Percentiles rank a stretch among this genome's conserved stretches.
Evolutionary conservation across 1,140 invertebrate species (phyloP).

Genomic region (Drosophila paulistorum): DNA sequence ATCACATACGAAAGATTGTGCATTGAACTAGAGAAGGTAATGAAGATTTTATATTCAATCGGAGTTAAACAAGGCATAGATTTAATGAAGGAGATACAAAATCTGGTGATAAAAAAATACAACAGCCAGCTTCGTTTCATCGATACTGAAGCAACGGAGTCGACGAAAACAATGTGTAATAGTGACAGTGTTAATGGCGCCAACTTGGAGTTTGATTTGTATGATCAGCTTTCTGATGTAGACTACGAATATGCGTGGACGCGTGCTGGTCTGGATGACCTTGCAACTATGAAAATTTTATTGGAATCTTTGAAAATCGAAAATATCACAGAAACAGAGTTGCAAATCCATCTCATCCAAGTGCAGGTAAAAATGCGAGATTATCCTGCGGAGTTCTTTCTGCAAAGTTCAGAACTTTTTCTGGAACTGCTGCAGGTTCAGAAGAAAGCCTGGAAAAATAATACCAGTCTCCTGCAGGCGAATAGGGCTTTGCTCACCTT

Average conservation of each 20-base stretch:
- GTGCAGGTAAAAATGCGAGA: slow-evolving; percentile 63
- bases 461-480: slow-evolving; percentile 21
- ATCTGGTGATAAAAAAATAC: slow-evolving; percentile 32
- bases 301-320: slow-evolving; percentile 32
- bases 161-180: neutral
- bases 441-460: neutral
- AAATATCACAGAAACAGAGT: slow-evolving; percentile 26
- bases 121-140: neutral
- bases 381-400: slow-evolving; percentile 72
- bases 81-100: slow-evolving; percentile 51
- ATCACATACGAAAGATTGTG: slow-evolving; percentile 48
- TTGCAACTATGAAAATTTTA: slow-evolving; percentile 51
- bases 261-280: slow-evolving; percentile 44
- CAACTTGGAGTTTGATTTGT: neutral
- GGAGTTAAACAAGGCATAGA: slow-evolving; percentile 25
- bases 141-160: neutral
- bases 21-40: slow-evolving; percentile 61
- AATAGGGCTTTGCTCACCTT: slow-evolving; percentile 31
- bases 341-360: slow-evolving; percentile 43
- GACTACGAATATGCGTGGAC: slow-evolving; percentile 68
- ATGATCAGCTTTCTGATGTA: neutral
- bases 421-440: slow-evolving; percentile 60
- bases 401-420: slow-evolving; percentile 68
- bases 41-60: slow-evolving; percentile 25
- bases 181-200: neutral